These are phyloP conservation scores for Fukomys damarensis DNA, from an alignment of 2,113 vertebrate species.

Conservation along the genomic window DNA sequence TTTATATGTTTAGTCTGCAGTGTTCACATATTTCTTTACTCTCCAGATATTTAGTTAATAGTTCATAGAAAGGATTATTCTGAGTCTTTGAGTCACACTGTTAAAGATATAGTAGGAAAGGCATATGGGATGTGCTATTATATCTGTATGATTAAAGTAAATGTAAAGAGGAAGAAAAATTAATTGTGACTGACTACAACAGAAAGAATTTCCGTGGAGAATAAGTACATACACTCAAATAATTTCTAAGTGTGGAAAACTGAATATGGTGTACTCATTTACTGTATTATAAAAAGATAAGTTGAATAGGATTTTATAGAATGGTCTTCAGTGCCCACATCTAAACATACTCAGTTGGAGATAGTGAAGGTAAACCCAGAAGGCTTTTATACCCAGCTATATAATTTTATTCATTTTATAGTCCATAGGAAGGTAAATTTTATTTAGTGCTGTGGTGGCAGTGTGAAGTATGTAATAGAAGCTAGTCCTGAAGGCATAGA, in stretches of 20 bases:
- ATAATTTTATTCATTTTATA: neutral
- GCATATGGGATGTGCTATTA: neutral
- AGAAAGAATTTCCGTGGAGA: neutral
- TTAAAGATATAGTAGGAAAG: neutral
- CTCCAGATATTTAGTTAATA: neutral
- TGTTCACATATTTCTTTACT: neutral
- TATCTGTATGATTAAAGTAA: neutral
- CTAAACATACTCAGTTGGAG: neutral
- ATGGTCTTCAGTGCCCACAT: neutral
- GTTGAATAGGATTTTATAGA: too few species aligned
- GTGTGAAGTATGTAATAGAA: neutral
- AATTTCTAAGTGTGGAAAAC: neutral
- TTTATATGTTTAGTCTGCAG: neutral
- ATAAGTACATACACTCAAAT: neutral
- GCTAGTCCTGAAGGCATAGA: neutral
- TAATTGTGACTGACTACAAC: slow-evolving; percentile 1
- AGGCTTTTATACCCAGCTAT: neutral
- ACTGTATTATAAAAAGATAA: neutral
- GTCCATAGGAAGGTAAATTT: neutral
- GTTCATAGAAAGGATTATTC: neutral
- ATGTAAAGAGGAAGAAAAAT: neutral
- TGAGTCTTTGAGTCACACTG: neutral
- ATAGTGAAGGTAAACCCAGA: neutral
- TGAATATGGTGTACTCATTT: neutral
- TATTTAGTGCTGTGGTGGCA: neutral